A percentile compares a stretch with the other conserved stretches of the same genome.
phyloP scores from a whole-genome alignment of 1,140 invertebrate genomes.

The Liolophura sinensis region DNA sequence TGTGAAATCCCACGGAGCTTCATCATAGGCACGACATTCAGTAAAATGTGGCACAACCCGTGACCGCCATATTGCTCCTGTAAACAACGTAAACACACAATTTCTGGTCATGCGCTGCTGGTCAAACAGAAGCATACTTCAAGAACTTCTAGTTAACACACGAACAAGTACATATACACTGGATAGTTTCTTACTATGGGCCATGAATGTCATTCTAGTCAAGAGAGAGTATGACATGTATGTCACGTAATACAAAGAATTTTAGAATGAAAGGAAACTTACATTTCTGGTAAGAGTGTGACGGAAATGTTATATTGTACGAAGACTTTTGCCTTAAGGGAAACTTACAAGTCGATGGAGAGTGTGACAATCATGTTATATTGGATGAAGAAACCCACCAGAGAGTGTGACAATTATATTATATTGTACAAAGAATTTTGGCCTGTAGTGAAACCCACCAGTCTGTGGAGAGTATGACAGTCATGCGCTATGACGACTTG shows the following conservation, averaged over 20 bases:
- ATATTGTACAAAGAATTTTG: not conserved
- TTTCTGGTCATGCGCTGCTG: not conserved
- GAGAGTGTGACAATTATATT: not conserved
- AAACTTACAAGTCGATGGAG: not conserved
- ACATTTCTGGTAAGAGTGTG: too few relatives aligned
- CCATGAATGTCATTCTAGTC: not conserved
- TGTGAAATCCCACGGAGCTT: slow-evolving; percentile 69
- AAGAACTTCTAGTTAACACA: not conserved
- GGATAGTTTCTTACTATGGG: not conserved
- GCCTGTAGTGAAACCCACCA: slow-evolving; percentile 63
- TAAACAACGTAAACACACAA: slow-evolving; percentile 39
- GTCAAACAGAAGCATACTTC: not conserved
- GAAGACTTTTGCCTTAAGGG: not conserved
- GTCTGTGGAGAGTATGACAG: slow-evolving; percentile 83
- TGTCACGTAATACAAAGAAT: not conserved
- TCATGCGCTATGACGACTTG: slow-evolving; percentile 78
- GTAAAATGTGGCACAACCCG: slow-evolving; percentile 78
- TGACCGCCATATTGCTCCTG: slow-evolving; percentile 81
- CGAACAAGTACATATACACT: not conserved
- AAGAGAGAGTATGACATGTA: not conserved
- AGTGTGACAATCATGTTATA: too few relatives aligned
- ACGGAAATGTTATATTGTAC: not conserved
- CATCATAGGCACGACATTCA: slow-evolving; percentile 79
- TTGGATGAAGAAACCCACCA: not conserved
- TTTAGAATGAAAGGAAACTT: not conserved